These are phyloP conservation scores for Atherix ibis DNA, from an alignment of 2,888 invertebrate genomes.

Conservation along the genomic window DNA sequence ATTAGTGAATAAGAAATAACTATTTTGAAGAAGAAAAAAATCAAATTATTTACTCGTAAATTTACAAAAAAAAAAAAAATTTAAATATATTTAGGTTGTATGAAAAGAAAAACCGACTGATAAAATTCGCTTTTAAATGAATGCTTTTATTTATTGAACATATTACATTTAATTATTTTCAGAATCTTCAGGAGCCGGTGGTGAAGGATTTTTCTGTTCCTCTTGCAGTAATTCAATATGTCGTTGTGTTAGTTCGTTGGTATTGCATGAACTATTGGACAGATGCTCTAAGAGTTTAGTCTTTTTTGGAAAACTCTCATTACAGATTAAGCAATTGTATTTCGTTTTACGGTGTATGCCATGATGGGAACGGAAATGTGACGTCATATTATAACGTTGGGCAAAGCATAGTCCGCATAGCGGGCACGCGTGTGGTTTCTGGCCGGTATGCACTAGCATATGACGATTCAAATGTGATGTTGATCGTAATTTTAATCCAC, in stretches of 20 bases:
- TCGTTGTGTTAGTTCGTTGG: slow-evolving; percentile 1
- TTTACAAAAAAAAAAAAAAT: no score
- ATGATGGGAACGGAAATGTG: slow-evolving; percentile 7
- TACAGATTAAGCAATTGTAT: slow-evolving; percentile 2
- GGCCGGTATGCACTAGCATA: slow-evolving; percentile 33
- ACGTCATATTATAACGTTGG: slow-evolving; percentile 12
- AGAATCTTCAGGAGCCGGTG: no score
- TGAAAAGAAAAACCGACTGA: no score
- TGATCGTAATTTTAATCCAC: slow-evolving; percentile 31
- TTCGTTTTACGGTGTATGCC: slow-evolving; percentile 6
- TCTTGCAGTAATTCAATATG: no score
- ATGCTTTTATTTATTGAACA: no score
- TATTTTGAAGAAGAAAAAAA: no score
- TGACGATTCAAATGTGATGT: slow-evolving; percentile 35
- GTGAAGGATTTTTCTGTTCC: no score
- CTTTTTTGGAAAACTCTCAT: slow-evolving; percentile 1
- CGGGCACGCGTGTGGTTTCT: slow-evolving; percentile 12
- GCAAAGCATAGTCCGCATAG: slow-evolving; percentile 13
- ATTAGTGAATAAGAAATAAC: no score
- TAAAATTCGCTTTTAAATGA: no score
- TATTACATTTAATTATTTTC: no score
- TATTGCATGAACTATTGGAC: not conserved
- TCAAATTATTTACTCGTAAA: no score
- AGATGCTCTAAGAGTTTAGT: slow-evolving; percentile 2
- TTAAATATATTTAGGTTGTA: no score